Evolutionary conservation across 2,797 vertebrate species (phyloP).

Genomic region (Premnoplex brunnescens): DNA sequence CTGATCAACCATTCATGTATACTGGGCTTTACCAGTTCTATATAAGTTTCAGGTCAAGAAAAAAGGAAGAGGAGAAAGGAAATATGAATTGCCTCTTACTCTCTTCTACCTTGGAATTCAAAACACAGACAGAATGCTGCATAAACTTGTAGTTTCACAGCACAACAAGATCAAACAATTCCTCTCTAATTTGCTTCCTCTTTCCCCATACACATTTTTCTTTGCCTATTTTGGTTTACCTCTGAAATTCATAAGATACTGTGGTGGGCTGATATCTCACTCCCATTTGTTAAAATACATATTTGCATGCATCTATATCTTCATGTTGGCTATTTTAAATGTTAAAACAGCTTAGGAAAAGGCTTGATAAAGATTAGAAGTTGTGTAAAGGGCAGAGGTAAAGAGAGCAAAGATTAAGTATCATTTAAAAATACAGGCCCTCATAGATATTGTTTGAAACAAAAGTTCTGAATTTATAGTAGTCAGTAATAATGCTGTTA

Average conservation of each 20-base stretch:
- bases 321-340: background rate
- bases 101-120: background rate
- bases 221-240: background rate
- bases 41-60: background rate
- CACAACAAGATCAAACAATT: background rate
- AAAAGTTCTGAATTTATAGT: background rate
- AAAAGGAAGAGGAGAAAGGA: background rate
- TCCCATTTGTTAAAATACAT: background rate
- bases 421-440: rapidly evolving
- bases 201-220: background rate
- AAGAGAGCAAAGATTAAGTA: background rate
- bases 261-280: background rate
- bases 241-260: background rate
- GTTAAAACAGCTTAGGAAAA: background rate
- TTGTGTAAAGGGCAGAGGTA: background rate
- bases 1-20: background rate
- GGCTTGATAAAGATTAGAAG: background rate
- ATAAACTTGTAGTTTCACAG: background rate
- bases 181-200: background rate
- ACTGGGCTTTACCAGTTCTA: background rate
- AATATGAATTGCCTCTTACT: background rate
- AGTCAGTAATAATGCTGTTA: background rate
- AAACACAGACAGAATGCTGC: background rate
- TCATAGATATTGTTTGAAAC: background rate
- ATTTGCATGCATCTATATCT: background rate